Conservation (phyloP, 1,140 invertebrate species). For the Drosophila virilis region DNA sequence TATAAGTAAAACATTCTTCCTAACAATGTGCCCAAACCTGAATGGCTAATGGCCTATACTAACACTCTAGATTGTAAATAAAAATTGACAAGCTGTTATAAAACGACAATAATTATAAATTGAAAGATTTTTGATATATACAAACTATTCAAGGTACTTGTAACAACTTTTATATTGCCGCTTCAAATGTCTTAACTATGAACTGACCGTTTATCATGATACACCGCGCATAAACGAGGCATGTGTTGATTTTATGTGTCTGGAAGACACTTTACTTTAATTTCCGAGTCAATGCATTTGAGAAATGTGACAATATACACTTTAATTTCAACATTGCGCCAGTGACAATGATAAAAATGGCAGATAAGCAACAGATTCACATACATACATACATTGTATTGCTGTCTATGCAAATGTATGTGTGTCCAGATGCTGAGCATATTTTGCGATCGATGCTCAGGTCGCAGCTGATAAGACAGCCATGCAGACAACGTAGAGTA, state of each 20-base stretch:
- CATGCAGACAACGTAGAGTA: too few relatives aligned
- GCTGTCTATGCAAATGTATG: neutral
- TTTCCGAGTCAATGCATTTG: constrained; percentile 19
- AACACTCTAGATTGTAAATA: too few relatives aligned
- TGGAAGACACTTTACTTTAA: constrained; percentile 37
- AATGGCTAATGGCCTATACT: too few relatives aligned
- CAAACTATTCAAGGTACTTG: too few relatives aligned
- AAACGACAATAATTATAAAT: too few relatives aligned
- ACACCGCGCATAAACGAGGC: constrained; percentile 11
- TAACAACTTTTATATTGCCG: too few relatives aligned
- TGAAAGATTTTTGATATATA: too few relatives aligned
- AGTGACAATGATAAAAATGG: neutral
- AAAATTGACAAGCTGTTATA: too few relatives aligned
- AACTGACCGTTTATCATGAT: neutral
- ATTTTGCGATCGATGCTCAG: neutral
- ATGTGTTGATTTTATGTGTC: neutral
- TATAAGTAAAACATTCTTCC: too few relatives aligned
- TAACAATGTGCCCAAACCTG: too few relatives aligned
- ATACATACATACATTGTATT: neutral
- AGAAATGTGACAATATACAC: constrained; percentile 13
- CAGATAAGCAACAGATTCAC: too few relatives aligned
- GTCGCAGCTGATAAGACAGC: neutral
- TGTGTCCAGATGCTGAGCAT: neutral
- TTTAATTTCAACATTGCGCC: constrained; percentile 7
- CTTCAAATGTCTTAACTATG: neutral